Evolutionary conservation across 2,888 invertebrate genomes (phyloP), one percentile per base, ranked within the genome.

Genomic region (Drosophila flavopinicola): DNA sequence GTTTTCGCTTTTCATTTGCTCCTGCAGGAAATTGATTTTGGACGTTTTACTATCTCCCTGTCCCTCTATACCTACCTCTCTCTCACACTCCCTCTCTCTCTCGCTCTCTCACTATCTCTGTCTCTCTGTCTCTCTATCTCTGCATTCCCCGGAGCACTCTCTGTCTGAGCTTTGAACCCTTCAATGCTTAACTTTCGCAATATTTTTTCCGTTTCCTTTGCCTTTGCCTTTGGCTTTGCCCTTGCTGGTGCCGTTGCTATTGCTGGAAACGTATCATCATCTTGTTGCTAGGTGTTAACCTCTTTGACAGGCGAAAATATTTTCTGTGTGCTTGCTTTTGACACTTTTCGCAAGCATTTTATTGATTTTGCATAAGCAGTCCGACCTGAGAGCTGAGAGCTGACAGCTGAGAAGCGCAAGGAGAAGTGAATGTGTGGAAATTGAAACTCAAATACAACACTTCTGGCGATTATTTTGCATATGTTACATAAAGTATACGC

Each of bases 21-120:
- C 63, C 58, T 72, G 54, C 70, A 78, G 80, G 79, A 87, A 83
- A 83, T 87, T 87, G 82, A 83, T 87, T 83, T 83, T 65, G 75
- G 83, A 87, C 78, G 83, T 45, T 52, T 47, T 58, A 20, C 53
- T n/a, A n/a, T n/a, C n/a, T 42, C 33, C 29, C 32, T 23, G 7
- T 42, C n/a, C 9, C 10, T 17, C n/a, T 20, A 7, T 17, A n/a
- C 15, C 4, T 20, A n/a, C 9, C 30, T 11, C 25, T 9, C n/a
- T 11, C 17, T 24, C n/a, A n/a, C n/a, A n/a, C n/a, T n/a, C n/a
- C n/a, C n/a, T n/a, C n/a, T n/a, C n/a, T n/a, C n/a, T n/a, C n/a
- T n/a, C n/a, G n/a, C n/a, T n/a, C n/a, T n/a, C n/a, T n/a, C n/a
- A n/a, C n/a, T n/a, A n/a, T n/a, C n/a, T n/a, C 53, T n/a, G n/a